These are phyloP conservation scores for Heteromurus nitidus DNA, from an alignment of 2,888 invertebrate species.

Conservation along the genomic window DNA sequence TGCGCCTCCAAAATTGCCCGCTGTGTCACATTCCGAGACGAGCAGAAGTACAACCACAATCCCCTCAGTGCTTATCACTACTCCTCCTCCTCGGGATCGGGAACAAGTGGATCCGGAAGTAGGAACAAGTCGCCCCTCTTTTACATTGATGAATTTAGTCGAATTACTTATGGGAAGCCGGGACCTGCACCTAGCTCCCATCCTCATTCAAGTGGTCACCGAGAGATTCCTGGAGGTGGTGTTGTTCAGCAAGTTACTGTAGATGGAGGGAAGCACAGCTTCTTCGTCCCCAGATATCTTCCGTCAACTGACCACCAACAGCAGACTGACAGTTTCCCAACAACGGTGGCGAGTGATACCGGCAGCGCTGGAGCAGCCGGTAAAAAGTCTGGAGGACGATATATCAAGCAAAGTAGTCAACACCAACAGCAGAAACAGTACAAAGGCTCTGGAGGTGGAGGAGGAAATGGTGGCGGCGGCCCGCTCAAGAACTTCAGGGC, in stretches of 20 bases:
- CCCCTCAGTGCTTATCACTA: constrained; percentile 53
- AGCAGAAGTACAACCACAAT: constrained; percentile 53
- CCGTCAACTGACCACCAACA: constrained; percentile 47
- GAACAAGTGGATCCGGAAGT: constrained; percentile 48
- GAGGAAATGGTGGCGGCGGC: neutral
- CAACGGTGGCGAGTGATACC: constrained; percentile 30
- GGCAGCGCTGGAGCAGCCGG: neutral
- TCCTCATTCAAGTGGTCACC: neutral
- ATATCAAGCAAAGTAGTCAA: constrained; percentile 38
- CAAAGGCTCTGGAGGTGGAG: no score
- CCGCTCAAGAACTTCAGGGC: constrained; percentile 63
- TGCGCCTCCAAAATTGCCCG: constrained; percentile 69
- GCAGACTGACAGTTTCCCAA: constrained; percentile 31
- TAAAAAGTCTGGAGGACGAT: constrained; percentile 30
- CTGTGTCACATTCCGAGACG: constrained; percentile 63
- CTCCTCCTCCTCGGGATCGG: constrained; percentile 37
- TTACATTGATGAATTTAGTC: constrained; percentile 67
- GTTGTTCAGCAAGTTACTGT: neutral
- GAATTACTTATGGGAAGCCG: constrained; percentile 14
- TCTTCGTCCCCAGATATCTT: constrained; percentile 61
- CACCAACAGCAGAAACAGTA: neutral
- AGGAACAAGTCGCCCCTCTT: constrained; percentile 68
- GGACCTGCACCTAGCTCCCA: neutral
- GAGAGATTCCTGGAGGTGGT: neutral
- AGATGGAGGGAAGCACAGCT: constrained; percentile 1